Conservation (phyloP, 2,888 invertebrate species). For the Pyrgus malvae region DNA sequence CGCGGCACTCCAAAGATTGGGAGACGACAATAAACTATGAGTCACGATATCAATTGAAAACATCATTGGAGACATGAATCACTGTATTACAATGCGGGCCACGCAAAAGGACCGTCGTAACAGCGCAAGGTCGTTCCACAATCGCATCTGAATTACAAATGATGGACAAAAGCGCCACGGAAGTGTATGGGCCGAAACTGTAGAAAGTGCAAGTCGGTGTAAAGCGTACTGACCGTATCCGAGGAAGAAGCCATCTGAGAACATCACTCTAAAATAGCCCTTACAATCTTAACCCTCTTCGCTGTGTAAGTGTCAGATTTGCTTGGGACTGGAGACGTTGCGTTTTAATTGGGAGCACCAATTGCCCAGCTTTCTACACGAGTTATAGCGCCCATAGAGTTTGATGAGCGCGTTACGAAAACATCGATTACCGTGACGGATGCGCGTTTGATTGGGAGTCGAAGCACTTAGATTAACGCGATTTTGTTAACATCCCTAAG, state of each 20-base stretch:
- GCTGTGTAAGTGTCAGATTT: not conserved
- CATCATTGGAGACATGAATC: slow-evolving; percentile 51
- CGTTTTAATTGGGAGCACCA: slow-evolving; percentile 26
- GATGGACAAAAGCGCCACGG: slow-evolving; percentile 47
- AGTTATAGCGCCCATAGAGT: slow-evolving; percentile 24
- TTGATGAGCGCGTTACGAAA: slow-evolving; percentile 21
- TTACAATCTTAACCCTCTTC: not conserved
- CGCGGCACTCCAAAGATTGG: slow-evolving; percentile 10
- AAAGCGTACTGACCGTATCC: slow-evolving; percentile 38
- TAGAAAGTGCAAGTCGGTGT: slow-evolving; percentile 72
- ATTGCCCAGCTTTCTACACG: slow-evolving; percentile 23
- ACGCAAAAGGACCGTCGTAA: slow-evolving; percentile 50
- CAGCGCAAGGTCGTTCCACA: slow-evolving; percentile 44
- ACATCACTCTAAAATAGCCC: not conserved
- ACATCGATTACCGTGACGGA: slow-evolving; percentile 22
- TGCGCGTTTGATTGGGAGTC: not conserved
- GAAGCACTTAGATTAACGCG: slow-evolving; percentile 3
- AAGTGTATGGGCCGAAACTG: slow-evolving; percentile 42
- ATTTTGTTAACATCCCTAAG: slow-evolving; percentile 8
- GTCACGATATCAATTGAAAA: slow-evolving; percentile 50
- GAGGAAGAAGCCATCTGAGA: slow-evolving; percentile 21
- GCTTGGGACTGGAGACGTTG: slow-evolving; percentile 4
- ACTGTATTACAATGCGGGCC: slow-evolving; percentile 56
- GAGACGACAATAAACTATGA: slow-evolving; percentile 39
- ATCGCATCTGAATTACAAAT: slow-evolving; percentile 55